A percentile compares a stretch with the other conserved stretches of the same genome.
Evolutionary conservation across 1,140 invertebrate genomes (phyloP).

Genomic region (Oedothorax gibbosus): DNA sequence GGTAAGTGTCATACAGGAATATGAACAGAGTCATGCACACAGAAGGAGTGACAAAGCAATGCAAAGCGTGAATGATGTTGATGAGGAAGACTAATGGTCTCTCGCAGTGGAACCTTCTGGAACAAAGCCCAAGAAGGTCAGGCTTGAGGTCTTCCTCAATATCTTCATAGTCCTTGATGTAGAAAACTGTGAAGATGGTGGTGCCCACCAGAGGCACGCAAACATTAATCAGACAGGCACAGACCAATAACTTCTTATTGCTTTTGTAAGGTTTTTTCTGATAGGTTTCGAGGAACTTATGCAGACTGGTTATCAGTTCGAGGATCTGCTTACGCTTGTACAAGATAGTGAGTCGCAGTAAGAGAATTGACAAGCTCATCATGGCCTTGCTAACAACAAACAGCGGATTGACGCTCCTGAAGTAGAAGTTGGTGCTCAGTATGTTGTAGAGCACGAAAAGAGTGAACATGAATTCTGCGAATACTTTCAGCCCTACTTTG

Average conservation of each 20-base stretch:
- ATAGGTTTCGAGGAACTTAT: background rate
- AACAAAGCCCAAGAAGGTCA: background rate
- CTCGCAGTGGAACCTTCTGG: background rate
- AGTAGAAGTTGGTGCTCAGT: no score
- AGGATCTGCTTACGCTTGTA: slow-evolving; percentile 3
- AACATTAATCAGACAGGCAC: background rate
- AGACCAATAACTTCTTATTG: background rate
- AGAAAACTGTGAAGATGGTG: background rate
- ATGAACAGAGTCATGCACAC: slow-evolving; percentile 8
- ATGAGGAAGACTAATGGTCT: background rate
- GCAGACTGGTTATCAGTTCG: background rate
- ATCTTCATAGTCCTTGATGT: background rate
- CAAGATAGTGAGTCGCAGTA: background rate
- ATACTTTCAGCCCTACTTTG: no score
- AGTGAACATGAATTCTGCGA: no score
- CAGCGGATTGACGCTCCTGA: no score
- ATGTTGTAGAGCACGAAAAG: no score
- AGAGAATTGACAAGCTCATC: background rate
- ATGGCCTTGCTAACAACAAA: no score
- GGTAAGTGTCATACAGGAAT: background rate
- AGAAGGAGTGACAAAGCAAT: background rate
- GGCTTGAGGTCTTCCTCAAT: background rate
- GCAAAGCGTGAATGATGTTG: background rate
- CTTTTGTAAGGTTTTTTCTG: background rate
- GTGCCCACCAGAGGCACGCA: background rate